Evolutionary conservation across 2,888 invertebrate genomes (phyloP).

Genomic region (Hydroisotoma schaefferi): DNA sequence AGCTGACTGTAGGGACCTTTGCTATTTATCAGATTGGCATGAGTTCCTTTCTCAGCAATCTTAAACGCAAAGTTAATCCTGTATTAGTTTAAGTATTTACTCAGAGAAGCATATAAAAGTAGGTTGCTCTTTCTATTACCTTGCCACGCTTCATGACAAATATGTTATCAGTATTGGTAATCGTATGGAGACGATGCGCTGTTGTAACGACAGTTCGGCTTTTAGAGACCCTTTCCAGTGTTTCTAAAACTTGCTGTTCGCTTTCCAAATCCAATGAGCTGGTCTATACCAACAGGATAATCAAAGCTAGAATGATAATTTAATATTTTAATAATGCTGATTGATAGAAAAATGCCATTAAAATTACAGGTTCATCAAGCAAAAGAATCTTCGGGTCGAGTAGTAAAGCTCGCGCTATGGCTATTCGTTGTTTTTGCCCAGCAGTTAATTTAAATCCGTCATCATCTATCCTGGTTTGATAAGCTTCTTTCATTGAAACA

Average conservation of each 20-base stretch:
- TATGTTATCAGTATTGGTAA: constrained; percentile 22
- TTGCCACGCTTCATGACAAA: constrained; percentile 27
- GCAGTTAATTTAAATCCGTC: constrained; percentile 22
- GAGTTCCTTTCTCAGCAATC: constrained; percentile 28
- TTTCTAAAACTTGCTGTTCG: constrained; percentile 16
- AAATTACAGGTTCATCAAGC: constrained; percentile 22
- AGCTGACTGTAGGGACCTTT: constrained; percentile 30
- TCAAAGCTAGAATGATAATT: no score
- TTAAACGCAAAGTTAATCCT: not conserved
- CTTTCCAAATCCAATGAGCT: constrained; percentile 12
- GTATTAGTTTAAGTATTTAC: not conserved
- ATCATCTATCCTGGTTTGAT: constrained; percentile 27
- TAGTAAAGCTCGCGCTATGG: constrained; percentile 19
- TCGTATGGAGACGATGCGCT: constrained; percentile 22
- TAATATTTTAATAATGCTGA: no score
- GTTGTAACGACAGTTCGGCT: constrained; percentile 25
- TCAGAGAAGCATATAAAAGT: not conserved
- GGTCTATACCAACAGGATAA: not conserved
- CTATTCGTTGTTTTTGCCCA: constrained; percentile 22
- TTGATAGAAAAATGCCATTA: no score
- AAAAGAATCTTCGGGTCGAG: constrained; percentile 22
- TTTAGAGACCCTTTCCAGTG: constrained; percentile 18
- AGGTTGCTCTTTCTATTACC: not conserved
- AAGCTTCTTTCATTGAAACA: constrained; percentile 23
- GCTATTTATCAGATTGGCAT: constrained; percentile 18